Evolutionary conservation across 2,113 vertebrate genomes (phyloP).

Genomic region (Onychostoma macrolepis): DNA sequence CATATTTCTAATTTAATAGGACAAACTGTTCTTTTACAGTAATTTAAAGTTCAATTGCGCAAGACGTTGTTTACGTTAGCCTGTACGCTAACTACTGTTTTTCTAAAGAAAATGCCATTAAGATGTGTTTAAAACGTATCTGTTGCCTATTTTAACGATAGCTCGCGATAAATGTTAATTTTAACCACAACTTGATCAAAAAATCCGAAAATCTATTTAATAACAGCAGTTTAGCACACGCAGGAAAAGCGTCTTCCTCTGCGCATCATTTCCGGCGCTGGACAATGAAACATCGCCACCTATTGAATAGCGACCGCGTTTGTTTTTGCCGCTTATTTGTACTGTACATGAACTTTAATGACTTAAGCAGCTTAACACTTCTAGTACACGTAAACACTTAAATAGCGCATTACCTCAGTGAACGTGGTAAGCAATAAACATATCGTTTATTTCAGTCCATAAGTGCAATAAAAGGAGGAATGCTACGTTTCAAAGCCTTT

Average conservation of each 20-base stretch:
- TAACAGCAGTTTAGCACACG: neutral
- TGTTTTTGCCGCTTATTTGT: neutral
- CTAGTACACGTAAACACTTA: neutral
- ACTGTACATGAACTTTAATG: neutral
- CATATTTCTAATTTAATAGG: slow-evolving; percentile 1
- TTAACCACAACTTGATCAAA: neutral
- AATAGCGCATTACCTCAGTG: neutral
- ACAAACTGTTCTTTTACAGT: neutral
- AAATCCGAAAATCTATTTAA: neutral
- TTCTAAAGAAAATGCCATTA: neutral
- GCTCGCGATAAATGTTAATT: neutral
- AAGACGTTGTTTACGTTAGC: slow-evolving; percentile 20
- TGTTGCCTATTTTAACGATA: neutral
- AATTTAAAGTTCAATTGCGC: neutral
- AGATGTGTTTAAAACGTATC: neutral
- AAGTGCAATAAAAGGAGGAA: neutral
- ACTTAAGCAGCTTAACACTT: no score
- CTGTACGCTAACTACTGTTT: neutral
- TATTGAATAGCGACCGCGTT: neutral
- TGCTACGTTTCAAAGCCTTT: slow-evolving; percentile 10
- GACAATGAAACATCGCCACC: neutral
- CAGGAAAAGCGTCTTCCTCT: neutral
- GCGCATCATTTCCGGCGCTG: neutral
- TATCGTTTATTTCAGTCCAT: neutral
- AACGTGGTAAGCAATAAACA: neutral